Evolutionary conservation across 1,140 invertebrate genomes (phyloP).

Genomic region (Dryas iulia): DNA sequence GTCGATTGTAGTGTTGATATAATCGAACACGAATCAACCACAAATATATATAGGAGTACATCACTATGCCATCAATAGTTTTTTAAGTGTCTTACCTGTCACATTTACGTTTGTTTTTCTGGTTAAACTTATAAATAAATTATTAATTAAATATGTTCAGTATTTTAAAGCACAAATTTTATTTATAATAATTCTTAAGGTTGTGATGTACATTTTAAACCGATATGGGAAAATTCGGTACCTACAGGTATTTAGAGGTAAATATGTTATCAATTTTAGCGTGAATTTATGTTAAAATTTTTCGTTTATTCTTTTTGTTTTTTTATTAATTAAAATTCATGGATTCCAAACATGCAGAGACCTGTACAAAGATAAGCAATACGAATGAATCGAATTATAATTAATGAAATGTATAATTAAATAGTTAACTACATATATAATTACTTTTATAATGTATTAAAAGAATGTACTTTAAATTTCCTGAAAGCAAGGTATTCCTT

Average conservation of each 20-base stretch:
- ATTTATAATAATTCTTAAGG: slow-evolving; percentile 35
- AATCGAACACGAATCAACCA: neutral
- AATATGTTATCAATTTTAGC: neutral
- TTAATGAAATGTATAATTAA: neutral
- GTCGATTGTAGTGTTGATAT: neutral
- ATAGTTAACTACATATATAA: neutral
- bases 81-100: neutral
- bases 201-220: slow-evolving; percentile 72
- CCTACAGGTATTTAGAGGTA: slow-evolving; percentile 80
- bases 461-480: neutral
- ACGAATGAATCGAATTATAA: neutral
- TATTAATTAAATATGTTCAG: slow-evolving; percentile 8
- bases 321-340: neutral
- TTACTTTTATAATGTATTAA: neutral
- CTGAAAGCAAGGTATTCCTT: too few relatives aligned
- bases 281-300: neutral
- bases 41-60: neutral
- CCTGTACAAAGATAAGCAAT: neutral
- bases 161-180: slow-evolving; percentile 18
- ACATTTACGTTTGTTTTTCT: slow-evolving; percentile 9
- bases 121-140: neutral
- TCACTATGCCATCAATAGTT: neutral
- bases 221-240: slow-evolving; percentile 79
- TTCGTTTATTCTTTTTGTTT: slow-evolving; percentile 1
- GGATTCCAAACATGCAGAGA: neutral